Evolutionary conservation across 2,113 vertebrate species (phyloP), one percentile per base, ranked within the genome.

Genomic region (cattle (Bos taurus)): DNA sequence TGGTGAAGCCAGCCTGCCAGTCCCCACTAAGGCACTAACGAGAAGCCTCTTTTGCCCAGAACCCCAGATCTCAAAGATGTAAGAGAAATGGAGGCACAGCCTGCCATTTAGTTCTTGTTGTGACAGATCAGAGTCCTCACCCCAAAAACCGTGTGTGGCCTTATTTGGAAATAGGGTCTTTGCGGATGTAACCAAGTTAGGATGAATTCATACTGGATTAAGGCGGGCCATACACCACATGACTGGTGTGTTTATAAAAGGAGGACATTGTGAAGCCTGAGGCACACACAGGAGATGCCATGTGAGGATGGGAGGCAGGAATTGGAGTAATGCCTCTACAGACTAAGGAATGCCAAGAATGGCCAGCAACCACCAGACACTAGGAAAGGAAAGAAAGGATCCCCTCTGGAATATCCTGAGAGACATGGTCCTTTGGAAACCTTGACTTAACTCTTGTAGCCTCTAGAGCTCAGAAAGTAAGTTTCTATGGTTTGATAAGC

Each of bases 181-280:
- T 78, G 91, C 3, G 46, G 30, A 43, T 43, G 8, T 6, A 71
- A 23, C 26, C 64, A 25, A 19, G 87, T 74, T 40, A 56, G 17
- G 25, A 25, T 90, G 30, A 78, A 25, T 28, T 57, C 64, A 15
- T 43, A 1, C 16, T 23, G 57, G 64, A n/a, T 28, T 17, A 78
- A 43, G n/a, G 6, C 0, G 0, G 21, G 21, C 8, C 28, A 1
- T 48, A 26, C 33, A 14, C 67, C 21, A 28, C 1, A 6, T 16
- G 80, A 28, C 46, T 56, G 25, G 6, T 14, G 28, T 36, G 36
- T 62, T 82, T 77, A 77, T 26, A 48, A 48, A 7, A 81, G 71
- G 43, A 74, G 14, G n/a, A 0, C 6, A 30, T 26, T 74, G 8
- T 50, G 25, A 33, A 57, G 52, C 15, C 12, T 14, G 16, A 81